These are phyloP conservation scores for Acinonyx jubatus DNA, from an alignment of 2,113 vertebrate species.

Conservation along the genomic window DNA sequence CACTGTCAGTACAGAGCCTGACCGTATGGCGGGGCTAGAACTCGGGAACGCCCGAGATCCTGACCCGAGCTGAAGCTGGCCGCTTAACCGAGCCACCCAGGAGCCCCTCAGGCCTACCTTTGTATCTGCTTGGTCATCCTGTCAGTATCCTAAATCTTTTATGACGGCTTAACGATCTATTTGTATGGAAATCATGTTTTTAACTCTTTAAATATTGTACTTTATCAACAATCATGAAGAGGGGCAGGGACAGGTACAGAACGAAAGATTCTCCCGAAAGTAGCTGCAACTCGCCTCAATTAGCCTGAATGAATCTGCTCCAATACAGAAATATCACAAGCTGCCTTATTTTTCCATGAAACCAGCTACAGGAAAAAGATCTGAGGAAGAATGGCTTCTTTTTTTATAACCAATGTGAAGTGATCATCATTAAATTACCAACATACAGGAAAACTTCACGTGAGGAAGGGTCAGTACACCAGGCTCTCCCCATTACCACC, in stretches of 20 bases:
- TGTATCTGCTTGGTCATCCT: background rate
- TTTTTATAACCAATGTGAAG: background rate
- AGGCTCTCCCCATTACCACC: background rate
- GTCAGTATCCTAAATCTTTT: background rate
- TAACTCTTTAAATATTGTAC: background rate
- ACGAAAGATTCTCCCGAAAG: background rate
- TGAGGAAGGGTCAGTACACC: background rate
- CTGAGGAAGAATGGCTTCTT: background rate
- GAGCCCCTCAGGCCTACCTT: background rate
- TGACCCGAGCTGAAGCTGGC: too few species aligned
- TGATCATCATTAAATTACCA: background rate
- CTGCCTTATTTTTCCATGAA: background rate
- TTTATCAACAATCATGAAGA: background rate
- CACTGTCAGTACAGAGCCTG: too few species aligned
- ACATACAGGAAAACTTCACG: background rate
- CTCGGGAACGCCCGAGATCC: accelerated
- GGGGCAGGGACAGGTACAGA: background rate
- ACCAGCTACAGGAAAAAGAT: background rate
- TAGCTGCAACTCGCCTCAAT: background rate
- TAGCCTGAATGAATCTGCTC: background rate
- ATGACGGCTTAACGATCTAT: background rate
- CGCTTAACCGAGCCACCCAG: too few species aligned
- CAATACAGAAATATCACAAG: background rate
- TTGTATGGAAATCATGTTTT: background rate
- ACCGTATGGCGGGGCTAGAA: too few species aligned